Evolutionary conservation across 2,797 vertebrate species (phyloP).

Genomic region (Rhinichthys osculus): DNA sequence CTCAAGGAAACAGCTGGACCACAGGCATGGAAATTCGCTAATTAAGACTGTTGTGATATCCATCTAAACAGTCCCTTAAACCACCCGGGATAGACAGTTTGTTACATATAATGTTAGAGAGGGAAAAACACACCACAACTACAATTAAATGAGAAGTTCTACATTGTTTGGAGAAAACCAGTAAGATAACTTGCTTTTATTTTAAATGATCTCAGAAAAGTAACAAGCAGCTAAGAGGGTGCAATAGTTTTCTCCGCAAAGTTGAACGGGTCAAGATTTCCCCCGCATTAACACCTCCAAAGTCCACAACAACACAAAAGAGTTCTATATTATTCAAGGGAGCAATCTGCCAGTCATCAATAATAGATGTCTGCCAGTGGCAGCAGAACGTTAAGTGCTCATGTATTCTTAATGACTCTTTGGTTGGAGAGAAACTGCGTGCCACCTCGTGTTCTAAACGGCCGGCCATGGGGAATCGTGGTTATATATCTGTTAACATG

Average conservation of each 20-base stretch:
- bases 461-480: constrained; percentile 44
- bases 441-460: constrained; percentile 54
- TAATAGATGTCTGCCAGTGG: constrained; percentile 58
- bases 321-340: constrained; percentile 57
- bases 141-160: constrained; percentile 20
- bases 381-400: constrained; percentile 57
- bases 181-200: constrained; percentile 1
- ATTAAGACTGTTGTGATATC: constrained; percentile 37
- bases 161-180: constrained; percentile 1
- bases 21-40: constrained; percentile 39
- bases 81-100: neutral
- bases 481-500: constrained; percentile 59
- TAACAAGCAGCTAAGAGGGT: neutral
- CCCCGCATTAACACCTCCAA: constrained; percentile 24
- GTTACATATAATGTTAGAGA: neutral
- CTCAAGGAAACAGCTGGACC: constrained; percentile 40
- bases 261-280: constrained; percentile 12
- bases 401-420: constrained; percentile 60
- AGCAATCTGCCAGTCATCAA: constrained; percentile 62
- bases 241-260: neutral
- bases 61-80: constrained; percentile 34
- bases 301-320: constrained; percentile 44
- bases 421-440: constrained; percentile 34
- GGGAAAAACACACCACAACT: neutral
- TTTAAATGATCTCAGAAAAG: constrained; percentile 28